Conservation (phyloP, 2,113 vertebrate genomes). For the Datnioides undecimradiatus region DNA sequence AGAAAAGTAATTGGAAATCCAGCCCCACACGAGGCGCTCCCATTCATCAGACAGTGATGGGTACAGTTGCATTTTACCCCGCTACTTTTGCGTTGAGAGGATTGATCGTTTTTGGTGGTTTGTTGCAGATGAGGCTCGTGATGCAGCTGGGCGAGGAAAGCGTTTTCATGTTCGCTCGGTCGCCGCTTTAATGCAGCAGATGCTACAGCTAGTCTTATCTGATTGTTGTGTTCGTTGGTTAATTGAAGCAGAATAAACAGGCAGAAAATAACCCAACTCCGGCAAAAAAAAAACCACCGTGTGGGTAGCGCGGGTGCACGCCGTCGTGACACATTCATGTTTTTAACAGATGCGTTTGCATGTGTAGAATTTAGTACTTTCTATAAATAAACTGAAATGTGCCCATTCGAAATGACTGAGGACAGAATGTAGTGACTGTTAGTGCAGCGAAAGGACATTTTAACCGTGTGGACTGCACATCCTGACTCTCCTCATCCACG, state of each 20-base stretch:
- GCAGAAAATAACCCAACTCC: neutral
- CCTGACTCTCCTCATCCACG: neutral
- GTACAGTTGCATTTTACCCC: slow-evolving; percentile 37
- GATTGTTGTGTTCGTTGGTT: neutral
- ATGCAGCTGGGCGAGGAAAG: slow-evolving; percentile 19
- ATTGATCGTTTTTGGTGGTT: slow-evolving; percentile 49
- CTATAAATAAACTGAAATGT: neutral
- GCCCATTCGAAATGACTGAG: neutral
- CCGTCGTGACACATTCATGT: neutral
- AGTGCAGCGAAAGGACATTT: neutral
- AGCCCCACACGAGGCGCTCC: slow-evolving; percentile 29
- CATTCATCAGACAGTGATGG: slow-evolving; percentile 47
- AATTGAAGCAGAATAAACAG: neutral
- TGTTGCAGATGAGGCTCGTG: slow-evolving; percentile 41
- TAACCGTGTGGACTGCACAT: neutral
- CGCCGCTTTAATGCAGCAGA: slow-evolving; percentile 5
- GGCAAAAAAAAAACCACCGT: neutral
- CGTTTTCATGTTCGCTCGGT: slow-evolving; percentile 12
- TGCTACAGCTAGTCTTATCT: neutral
- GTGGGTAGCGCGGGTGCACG: neutral
- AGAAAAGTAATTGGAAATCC: slow-evolving; percentile 61
- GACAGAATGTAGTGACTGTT: neutral
- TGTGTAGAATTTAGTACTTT: neutral
- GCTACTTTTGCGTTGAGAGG: slow-evolving; percentile 27
- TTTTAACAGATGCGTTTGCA: neutral